Conservation (phyloP, 2,113 vertebrate genomes). For the Mixornis gularis region DNA sequence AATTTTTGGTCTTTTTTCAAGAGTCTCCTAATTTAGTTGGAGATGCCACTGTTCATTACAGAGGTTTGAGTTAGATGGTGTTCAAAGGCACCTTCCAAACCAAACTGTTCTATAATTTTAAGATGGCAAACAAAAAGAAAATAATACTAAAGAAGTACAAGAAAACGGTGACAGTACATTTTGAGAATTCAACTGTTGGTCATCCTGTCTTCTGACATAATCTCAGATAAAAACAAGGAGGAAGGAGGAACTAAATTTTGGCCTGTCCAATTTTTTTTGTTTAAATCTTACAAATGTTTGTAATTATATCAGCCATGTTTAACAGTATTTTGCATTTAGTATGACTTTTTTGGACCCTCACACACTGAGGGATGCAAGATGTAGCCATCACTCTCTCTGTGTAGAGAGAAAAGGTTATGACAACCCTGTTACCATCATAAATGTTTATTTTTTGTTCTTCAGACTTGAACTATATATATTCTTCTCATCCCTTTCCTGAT, state of each 20-base stretch:
- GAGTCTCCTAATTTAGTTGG: not conserved
- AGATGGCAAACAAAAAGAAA: not conserved
- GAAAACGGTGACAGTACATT: not conserved
- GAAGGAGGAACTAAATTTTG: not conserved
- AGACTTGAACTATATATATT: not conserved
- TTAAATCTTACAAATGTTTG: not conserved
- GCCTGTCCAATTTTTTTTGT: not conserved
- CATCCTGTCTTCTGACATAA: not conserved
- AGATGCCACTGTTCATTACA: not conserved
- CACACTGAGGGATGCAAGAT: not conserved
- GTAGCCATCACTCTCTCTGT: rapidly evolving
- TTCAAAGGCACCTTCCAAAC: not conserved
- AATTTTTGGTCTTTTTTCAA: not conserved
- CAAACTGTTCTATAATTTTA: not conserved
- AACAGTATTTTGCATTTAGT: not conserved
- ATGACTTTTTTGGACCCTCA: not conserved
- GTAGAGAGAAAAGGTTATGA: not conserved
- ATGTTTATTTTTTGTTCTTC: not conserved
- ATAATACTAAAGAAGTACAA: not conserved
- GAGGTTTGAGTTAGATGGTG: not conserved
- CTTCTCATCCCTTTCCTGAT: not conserved
- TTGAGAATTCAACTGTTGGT: not conserved
- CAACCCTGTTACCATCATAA: not conserved
- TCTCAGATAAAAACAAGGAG: not conserved
- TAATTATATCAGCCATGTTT: not conserved